Evolutionary conservation across 2,113 vertebrate genomes (phyloP).

Genomic region (Syrmaticus mikado): DNA sequence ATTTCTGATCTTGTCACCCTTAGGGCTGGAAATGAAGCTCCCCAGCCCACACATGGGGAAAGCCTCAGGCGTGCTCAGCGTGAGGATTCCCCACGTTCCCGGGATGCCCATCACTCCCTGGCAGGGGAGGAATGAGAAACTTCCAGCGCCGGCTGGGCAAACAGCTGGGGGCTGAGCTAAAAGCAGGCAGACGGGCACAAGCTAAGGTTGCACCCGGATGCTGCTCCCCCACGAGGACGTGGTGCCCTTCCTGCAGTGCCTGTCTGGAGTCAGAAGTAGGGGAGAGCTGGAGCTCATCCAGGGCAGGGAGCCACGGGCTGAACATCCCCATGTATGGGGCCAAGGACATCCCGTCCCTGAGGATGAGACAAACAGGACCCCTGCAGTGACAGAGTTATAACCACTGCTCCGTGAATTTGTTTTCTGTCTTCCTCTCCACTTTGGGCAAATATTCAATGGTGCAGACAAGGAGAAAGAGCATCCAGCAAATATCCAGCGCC

Average conservation of each 20-base stretch:
- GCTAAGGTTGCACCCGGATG: not conserved
- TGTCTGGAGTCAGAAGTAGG: accelerated
- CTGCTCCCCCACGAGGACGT: accelerated
- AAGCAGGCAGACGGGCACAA: not conserved
- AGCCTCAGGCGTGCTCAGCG: constrained; percentile 13
- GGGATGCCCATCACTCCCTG: not conserved
- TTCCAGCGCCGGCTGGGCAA: not conserved
- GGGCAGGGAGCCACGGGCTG: not conserved
- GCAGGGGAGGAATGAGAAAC: constrained; percentile 40
- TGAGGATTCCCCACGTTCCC: constrained; percentile 41
- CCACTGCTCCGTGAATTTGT: not conserved
- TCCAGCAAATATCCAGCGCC: too few relatives aligned
- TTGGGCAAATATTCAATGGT: not conserved
- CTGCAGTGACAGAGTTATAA: not conserved
- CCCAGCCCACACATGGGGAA: not conserved
- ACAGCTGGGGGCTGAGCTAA: constrained; percentile 47
- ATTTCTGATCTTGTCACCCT: not conserved
- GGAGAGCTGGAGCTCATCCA: not conserved
- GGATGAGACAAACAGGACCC: not conserved
- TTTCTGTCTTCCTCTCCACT: not conserved
- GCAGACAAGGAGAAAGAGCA: not conserved
- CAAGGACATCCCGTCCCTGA: not conserved
- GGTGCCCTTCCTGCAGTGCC: not conserved
- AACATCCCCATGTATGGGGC: accelerated
- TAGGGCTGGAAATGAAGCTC: not conserved